phyloP scores from a whole-genome alignment of 2,888 invertebrate species.

The Epistrophe grossulariae region DNA sequence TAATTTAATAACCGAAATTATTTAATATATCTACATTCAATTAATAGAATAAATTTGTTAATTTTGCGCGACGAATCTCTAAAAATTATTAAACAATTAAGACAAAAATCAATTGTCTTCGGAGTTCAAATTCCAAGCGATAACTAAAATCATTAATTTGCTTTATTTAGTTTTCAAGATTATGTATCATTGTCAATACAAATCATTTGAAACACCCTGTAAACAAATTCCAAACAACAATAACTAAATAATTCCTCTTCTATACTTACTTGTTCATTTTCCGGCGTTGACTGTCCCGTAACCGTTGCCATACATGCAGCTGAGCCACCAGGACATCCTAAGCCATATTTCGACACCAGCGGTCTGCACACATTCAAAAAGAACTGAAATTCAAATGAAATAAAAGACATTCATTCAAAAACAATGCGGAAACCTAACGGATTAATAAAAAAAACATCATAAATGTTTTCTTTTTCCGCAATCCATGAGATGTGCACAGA shows the following conservation, averaged over 20 bases:
- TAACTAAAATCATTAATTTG: no score
- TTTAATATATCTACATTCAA: no score
- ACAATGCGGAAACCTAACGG: slow-evolving; percentile 13
- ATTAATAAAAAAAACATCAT: slow-evolving; percentile 40
- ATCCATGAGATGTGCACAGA: slow-evolving; percentile 30
- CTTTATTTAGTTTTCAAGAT: no score
- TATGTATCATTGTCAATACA: no score
- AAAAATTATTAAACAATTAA: no score
- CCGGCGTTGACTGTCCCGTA: slow-evolving; percentile 79
- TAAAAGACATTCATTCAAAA: slow-evolving; percentile 26
- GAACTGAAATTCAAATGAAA: slow-evolving; percentile 78
- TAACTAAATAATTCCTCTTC: not conserved
- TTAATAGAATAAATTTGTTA: no score
- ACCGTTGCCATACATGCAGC: slow-evolving; percentile 81
- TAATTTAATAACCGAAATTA: no score
- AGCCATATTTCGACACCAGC: slow-evolving; percentile 82
- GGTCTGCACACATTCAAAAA: slow-evolving; percentile 84
- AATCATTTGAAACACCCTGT: not conserved
- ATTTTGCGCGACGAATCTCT: no score
- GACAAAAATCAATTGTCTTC: no score
- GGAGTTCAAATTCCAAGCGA: no score
- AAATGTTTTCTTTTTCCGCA: slow-evolving; percentile 57
- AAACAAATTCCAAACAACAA: not conserved
- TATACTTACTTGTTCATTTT: slow-evolving; percentile 81
- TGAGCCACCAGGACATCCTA: slow-evolving; percentile 83